Evolutionary conservation across 1,140 invertebrate species (phyloP).

Genomic region (Orchesella cincta): DNA sequence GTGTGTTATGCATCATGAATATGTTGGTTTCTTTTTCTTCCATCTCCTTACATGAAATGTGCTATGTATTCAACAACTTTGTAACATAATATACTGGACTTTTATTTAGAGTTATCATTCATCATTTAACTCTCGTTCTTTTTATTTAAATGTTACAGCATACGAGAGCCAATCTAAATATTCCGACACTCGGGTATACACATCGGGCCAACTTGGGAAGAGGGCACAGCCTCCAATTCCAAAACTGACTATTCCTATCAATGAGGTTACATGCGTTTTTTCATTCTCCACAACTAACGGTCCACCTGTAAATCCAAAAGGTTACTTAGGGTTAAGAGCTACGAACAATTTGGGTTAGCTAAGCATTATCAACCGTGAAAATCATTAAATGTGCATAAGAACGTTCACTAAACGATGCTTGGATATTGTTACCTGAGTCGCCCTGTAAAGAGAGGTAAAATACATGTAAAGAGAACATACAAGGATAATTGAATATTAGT

Average conservation of each 20-base stretch:
- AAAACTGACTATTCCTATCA: slow-evolving; percentile 56
- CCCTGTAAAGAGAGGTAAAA: slow-evolving; percentile 13
- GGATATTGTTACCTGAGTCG: slow-evolving; percentile 26
- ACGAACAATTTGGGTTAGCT: no score
- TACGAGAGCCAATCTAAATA: slow-evolving; percentile 56
- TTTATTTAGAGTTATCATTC: no score
- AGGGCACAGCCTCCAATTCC: slow-evolving; percentile 57
- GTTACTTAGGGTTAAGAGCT: no score
- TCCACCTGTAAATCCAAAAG: slow-evolving; percentile 53
- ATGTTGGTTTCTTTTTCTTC: no score
- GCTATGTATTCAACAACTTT: no score
- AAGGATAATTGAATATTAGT: neutral
- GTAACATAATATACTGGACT: no score
- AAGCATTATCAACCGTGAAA: no score
- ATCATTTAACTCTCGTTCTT: no score
- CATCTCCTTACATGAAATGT: no score
- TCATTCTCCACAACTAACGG: slow-evolving; percentile 53
- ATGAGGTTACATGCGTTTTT: slow-evolving; percentile 46
- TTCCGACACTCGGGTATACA: slow-evolving; percentile 56
- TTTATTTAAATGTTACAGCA: slow-evolving; percentile 30
- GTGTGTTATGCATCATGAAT: no score
- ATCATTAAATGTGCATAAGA: no score
- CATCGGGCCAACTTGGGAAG: slow-evolving; percentile 55
- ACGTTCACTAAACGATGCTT: no score
- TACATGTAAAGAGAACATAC: neutral